Evolutionary conservation across 2,888 invertebrate genomes (phyloP), one percentile per base, ranked within the genome.

Genomic region (Drosophila histrio): DNA sequence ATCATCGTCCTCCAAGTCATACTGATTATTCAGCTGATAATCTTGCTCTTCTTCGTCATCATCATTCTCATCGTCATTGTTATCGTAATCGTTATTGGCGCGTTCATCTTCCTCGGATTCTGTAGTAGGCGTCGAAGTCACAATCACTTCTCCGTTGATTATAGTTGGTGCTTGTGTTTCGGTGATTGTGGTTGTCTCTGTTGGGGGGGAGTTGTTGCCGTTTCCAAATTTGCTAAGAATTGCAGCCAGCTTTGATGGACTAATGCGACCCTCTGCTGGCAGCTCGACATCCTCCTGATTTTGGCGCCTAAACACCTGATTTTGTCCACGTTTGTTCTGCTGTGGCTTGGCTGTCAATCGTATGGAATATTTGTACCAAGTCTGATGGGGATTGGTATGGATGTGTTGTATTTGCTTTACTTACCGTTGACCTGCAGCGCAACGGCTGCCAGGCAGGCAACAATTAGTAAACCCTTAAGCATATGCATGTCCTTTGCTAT

Each of bases 401-500:
- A 3, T 11, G 2, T 26, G 9, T 3, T 26, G 9, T 17, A 24
- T n/a, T 2, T 24, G 17, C 9, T 3, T 3, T 8, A 72, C 82
- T 77, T 65, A 87, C 85, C 83, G 38, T 34, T 69, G 2, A 56
- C 54, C 62, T 63, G 67, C 26, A 78, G 43, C 6, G 68, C 75
- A 8, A 74, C 21, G 43, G 63, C 77, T 54, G 77, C 85, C 59
- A 87, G 59, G 72, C 84, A 82, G 66, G 67, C 69, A 30, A 76
- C 56, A 11, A 81, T 13, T 8, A 87, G 43, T 32, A 82, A 56
- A 50, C 66, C 67, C 52, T 67, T 77, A 13, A 77, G 28, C 58
- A 77, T 53, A 38, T 74, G 58, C 86, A 87, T 87, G 41, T 70
- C 69, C 56, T 64, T 49, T 38, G 15, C 11, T 36, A 11, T 30